Conservation (phyloP, 2,113 vertebrate genomes). For the Clarias magur region DNA sequence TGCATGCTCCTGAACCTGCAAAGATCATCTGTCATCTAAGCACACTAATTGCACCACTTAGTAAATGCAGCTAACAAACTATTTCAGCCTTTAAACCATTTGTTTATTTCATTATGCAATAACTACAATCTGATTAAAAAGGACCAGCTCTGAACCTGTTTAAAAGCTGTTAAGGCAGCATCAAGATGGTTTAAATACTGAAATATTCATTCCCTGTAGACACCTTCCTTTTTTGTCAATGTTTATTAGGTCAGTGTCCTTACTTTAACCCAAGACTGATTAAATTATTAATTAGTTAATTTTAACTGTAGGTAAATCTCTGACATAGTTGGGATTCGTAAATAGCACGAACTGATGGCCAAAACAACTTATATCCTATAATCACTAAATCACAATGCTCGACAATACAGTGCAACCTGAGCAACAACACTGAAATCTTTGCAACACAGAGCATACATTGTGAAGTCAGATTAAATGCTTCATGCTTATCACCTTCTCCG, state of each 20-base stretch:
- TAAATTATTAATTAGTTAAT: not conserved
- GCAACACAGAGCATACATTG: not conserved
- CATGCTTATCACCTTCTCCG: not conserved
- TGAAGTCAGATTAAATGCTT: not conserved
- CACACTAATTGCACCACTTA: not conserved
- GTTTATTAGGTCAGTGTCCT: not conserved
- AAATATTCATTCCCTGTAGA: not conserved
- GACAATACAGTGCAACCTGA: not conserved
- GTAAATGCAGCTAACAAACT: not conserved
- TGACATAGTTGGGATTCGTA: not conserved
- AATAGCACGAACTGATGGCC: not conserved
- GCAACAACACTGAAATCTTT: not conserved
- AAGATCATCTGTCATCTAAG: not conserved
- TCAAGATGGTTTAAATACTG: not conserved
- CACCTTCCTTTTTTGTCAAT: not conserved
- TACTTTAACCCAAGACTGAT: not conserved
- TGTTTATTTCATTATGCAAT: not conserved
- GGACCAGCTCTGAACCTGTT: not conserved
- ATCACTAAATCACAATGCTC: not conserved
- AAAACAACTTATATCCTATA: not conserved
- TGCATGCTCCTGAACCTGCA: not conserved
- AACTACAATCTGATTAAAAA: not conserved
- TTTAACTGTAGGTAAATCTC: not conserved
- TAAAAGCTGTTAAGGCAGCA: not conserved
- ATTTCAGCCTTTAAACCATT: not conserved